phyloP scores from a whole-genome alignment of 2,113 vertebrate genomes.

The Puffinus mauretanicus region DNA sequence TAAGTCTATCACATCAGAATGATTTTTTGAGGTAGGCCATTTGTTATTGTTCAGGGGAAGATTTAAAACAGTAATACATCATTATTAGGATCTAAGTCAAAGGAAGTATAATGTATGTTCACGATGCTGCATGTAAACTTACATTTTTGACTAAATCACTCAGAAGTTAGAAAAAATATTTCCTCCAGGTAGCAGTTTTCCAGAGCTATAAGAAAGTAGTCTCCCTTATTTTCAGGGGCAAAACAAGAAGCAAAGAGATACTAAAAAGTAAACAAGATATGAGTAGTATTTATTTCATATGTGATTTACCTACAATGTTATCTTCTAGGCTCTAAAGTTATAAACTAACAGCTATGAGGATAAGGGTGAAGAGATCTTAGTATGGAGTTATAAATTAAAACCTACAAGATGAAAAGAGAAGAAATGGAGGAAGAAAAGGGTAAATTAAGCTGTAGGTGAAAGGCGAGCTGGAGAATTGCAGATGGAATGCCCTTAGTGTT shows the following conservation, averaged over 20 bases:
- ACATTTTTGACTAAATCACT: neutral
- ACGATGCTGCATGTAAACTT: neutral
- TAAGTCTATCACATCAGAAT: neutral
- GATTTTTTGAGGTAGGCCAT: neutral
- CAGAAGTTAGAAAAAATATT: neutral
- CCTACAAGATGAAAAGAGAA: neutral
- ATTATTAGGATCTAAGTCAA: neutral
- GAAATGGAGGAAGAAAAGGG: neutral
- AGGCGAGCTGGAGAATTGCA: neutral
- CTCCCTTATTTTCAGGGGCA: neutral
- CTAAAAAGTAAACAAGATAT: neutral
- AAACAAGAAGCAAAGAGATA: neutral
- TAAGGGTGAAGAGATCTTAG: neutral
- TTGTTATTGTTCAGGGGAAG: neutral
- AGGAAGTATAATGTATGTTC: neutral
- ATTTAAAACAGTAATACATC: neutral
- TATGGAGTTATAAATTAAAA: neutral
- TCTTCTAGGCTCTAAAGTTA: neutral
- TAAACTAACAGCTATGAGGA: neutral
- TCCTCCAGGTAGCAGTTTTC: neutral
- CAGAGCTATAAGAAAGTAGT: neutral
- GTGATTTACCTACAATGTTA: neutral
- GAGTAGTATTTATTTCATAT: neutral
- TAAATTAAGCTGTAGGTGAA: neutral
- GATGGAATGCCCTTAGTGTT: neutral